These are phyloP conservation scores for Flabesymbios commensalis DNA, from an alignment of 2,888 invertebrate genomes.

Conservation along the genomic window DNA sequence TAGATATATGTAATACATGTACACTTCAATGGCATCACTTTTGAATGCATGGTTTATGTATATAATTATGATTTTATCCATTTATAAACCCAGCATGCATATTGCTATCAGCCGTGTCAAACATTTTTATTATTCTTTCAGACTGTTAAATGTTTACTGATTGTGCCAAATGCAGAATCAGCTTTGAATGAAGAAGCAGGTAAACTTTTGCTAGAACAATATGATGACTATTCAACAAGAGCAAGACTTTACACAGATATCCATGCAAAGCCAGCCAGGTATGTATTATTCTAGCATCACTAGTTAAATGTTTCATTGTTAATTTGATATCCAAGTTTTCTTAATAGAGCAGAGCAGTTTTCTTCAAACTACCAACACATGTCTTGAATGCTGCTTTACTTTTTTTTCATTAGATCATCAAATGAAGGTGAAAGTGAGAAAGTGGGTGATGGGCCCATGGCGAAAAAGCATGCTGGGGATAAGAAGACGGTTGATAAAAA, in stretches of 20 bases:
- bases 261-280: slow-evolving; percentile 69
- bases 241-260: slow-evolving; percentile 91
- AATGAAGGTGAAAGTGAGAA: too few relatives aligned
- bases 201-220: slow-evolving; percentile 86
- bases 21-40: too few relatives aligned
- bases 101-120: too few relatives aligned
- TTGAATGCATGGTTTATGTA: too few relatives aligned
- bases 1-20: too few relatives aligned
- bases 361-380: neutral
- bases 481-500: slow-evolving; percentile 66
- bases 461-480: slow-evolving; percentile 84
- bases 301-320: neutral
- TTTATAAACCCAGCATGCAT: too few relatives aligned
- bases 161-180: slow-evolving; percentile 96
- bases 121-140: slow-evolving; percentile 62
- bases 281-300: slow-evolving; percentile 21
- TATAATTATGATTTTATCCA: too few relatives aligned
- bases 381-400: neutral
- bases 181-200: slow-evolving; percentile 97
- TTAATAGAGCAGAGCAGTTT: neutral
- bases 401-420: neutral
- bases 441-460: slow-evolving; percentile 71
- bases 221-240: slow-evolving; percentile 87
- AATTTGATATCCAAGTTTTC: neutral
- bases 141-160: slow-evolving; percentile 92